Conservation (phyloP, 2,797 vertebrate species). For the Crax fasciolata region DNA sequence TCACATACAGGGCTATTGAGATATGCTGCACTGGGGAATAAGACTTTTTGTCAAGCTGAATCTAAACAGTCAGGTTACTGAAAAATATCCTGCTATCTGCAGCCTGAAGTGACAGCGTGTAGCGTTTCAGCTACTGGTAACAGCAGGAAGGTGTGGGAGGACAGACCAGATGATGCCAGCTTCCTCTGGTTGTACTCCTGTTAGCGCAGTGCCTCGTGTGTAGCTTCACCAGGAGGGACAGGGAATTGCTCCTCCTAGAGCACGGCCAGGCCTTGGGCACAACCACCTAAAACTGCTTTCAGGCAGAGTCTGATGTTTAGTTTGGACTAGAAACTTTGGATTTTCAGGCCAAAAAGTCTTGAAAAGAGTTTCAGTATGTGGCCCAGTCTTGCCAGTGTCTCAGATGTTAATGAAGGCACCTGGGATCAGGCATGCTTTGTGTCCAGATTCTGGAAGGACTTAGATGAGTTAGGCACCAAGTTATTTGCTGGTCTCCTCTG, state of each 20-base stretch:
- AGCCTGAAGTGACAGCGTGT: not conserved
- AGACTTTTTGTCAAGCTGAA: not conserved
- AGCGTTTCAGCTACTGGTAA: not conserved
- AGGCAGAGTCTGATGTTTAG: not conserved
- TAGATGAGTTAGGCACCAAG: not conserved
- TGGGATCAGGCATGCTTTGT: not conserved
- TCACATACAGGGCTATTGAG: not conserved
- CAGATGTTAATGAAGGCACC: not conserved
- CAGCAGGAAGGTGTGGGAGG: not conserved
- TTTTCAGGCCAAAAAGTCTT: not conserved
- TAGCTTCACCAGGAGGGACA: not conserved
- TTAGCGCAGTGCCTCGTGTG: not conserved
- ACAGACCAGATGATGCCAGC: not conserved
- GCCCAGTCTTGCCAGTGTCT: not conserved
- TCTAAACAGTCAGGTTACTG: not conserved
- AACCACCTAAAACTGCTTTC: accelerated
- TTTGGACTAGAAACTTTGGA: not conserved
- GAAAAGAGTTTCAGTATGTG: not conserved
- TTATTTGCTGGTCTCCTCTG: not conserved
- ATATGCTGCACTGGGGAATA: not conserved
- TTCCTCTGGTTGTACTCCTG: not conserved
- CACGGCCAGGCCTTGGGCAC: not conserved
- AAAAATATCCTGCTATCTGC: not conserved
- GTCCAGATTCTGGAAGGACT: not conserved
- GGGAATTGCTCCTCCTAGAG: not conserved